A percentile compares a stretch with the other conserved stretches of the same genome.
Conservation (phyloP, 2,113 vertebrate species). For the Podocnemis expansa region DNA sequence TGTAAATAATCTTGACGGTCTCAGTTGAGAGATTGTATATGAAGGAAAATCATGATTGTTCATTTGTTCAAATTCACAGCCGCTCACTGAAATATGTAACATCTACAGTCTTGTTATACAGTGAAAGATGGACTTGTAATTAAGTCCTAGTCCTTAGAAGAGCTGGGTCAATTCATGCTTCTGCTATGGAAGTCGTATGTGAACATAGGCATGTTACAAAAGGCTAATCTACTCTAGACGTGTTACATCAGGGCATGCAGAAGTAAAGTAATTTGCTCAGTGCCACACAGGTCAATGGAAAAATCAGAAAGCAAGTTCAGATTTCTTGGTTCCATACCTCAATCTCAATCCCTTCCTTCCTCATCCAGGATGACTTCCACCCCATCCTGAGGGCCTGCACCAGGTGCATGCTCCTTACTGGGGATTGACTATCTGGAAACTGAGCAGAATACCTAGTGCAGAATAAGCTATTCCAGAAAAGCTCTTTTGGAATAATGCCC, state of each 20-base stretch:
- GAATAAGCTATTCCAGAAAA: not conserved
- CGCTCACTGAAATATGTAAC: no score
- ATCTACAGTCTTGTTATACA: no score
- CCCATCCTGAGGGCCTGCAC: not conserved
- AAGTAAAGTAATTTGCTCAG: not conserved
- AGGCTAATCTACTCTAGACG: no score
- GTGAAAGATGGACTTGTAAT: no score
- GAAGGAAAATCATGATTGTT: no score
- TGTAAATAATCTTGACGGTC: no score
- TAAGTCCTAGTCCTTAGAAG: no score
- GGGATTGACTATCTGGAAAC: not conserved
- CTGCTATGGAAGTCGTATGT: no score
- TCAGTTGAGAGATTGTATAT: no score
- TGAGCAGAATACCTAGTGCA: not conserved
- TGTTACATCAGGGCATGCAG: not conserved
- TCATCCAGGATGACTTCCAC: not conserved
- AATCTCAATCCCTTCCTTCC: not conserved
- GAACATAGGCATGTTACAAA: no score
- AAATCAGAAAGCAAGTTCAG: not conserved
- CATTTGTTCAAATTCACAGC: no score
- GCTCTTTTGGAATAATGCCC: not conserved
- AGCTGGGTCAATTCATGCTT: no score
- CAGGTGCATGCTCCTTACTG: not conserved
- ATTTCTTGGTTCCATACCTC: not conserved
- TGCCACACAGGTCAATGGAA: not conserved